These are phyloP conservation scores for Baryphthengus martii DNA, from an alignment of 2,113 vertebrate species.

Conservation along the genomic window DNA sequence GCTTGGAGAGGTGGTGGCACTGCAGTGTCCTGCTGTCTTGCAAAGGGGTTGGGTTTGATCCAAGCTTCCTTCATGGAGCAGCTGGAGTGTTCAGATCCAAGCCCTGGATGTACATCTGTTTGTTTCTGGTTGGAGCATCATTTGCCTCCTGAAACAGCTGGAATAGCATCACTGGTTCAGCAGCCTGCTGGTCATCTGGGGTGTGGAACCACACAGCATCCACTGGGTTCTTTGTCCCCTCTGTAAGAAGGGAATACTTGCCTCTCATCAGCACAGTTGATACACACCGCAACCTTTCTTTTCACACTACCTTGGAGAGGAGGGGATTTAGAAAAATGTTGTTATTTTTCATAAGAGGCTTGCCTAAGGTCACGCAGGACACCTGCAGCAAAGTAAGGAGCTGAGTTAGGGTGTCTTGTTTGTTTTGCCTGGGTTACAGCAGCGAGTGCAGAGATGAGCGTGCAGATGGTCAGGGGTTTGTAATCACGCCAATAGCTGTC, in stretches of 20 bases:
- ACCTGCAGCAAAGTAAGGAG: not conserved
- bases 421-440: not conserved
- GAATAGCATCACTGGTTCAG: not conserved
- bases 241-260: not conserved
- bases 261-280: not conserved
- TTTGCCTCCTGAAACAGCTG: not conserved
- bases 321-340: not conserved
- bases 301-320: not conserved
- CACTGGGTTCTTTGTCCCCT: not conserved
- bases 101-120: rapidly evolving
- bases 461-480: not conserved
- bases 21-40: rapidly evolving
- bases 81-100: not conserved
- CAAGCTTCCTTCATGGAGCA: not conserved
- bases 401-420: rapidly evolving
- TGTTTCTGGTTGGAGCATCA: rapidly evolving
- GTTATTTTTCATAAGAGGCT: not conserved
- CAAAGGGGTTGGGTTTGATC: not conserved
- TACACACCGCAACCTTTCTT: not conserved
- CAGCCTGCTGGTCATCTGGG: not conserved
- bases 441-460: not conserved
- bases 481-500: not conserved
- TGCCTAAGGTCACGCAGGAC: not conserved
- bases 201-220: not conserved
- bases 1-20: not conserved